Evolutionary conservation across 2,888 invertebrate species (phyloP).

Genomic region (Caenorhabditis sp.): DNA sequence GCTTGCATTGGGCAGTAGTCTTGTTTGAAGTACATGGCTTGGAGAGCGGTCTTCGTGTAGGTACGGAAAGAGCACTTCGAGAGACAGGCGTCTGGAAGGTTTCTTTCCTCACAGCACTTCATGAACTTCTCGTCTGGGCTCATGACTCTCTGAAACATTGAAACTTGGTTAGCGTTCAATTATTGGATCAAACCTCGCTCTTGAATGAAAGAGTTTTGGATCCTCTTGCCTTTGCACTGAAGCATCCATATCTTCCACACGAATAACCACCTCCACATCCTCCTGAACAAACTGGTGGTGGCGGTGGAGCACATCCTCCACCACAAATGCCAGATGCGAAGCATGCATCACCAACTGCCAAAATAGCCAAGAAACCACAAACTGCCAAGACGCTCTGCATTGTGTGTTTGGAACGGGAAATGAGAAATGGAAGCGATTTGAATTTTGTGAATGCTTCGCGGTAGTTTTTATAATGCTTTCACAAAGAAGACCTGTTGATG

Average conservation of each 20-base stretch:
- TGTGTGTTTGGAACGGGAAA: constrained; percentile 6
- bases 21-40: constrained; percentile 82
- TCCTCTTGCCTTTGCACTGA: constrained; percentile 74
- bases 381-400: constrained; percentile 51
- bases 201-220: constrained; percentile 62
- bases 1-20: constrained; percentile 82
- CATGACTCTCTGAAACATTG: constrained; percentile 37
- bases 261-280: constrained; percentile 74
- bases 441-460: constrained; percentile 42
- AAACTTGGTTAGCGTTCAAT: no score
- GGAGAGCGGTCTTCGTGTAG: constrained; percentile 80
- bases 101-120: constrained; percentile 81
- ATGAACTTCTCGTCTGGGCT: constrained; percentile 82
- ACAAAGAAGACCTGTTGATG: constrained; percentile 67
- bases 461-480: constrained; percentile 61
- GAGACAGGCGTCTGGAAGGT: constrained; percentile 81
- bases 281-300: constrained; percentile 74
- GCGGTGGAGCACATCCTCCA: constrained; percentile 80
- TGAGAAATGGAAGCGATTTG: constrained; percentile 30
- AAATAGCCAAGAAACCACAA: constrained; percentile 50
- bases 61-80: constrained; percentile 80
- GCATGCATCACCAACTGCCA: constrained; percentile 74
- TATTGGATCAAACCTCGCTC: constrained; percentile 11
- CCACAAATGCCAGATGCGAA: constrained; percentile 82
- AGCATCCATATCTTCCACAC: constrained; percentile 81